Evolutionary conservation across 2,113 vertebrate genomes (phyloP).

Genomic region (Microcebus griseorufus): DNA sequence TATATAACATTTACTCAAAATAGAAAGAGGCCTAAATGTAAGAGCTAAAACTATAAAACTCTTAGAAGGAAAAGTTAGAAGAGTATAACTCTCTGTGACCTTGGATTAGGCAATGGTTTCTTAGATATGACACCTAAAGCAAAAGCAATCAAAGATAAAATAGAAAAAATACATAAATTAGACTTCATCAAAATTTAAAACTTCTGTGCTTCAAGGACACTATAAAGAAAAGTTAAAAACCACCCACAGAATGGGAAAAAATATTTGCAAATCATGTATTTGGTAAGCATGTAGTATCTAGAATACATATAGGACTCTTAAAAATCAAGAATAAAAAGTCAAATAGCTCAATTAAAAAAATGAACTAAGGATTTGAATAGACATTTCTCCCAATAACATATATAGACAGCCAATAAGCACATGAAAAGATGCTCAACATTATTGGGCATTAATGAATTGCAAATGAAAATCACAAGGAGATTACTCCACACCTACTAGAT

Average conservation of each 20-base stretch:
- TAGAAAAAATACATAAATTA: neutral
- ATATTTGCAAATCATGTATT: neutral
- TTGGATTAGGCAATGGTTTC: neutral
- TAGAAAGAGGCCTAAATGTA: neutral
- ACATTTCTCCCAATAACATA: neutral
- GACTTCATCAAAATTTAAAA: conserved; percentile 12
- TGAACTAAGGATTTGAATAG: neutral
- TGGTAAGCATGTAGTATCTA: neutral
- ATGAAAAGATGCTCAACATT: neutral
- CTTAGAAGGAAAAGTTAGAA: neutral
- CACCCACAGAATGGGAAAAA: neutral
- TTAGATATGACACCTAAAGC: neutral
- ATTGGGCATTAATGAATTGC: neutral
- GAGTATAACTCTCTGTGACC: neutral
- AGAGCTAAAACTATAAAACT: neutral
- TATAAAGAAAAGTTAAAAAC: conserved; percentile 7
- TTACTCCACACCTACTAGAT: neutral
- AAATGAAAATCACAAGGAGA: neutral
- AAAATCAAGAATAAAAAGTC: neutral
- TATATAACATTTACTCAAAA: neutral
- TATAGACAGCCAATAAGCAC: neutral
- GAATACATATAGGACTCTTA: neutral
- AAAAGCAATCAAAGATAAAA: neutral
- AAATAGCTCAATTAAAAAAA: neutral
- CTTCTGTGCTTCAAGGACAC: neutral